A percentile compares a stretch with the other conserved stretches of the same genome.
Conservation (phyloP, 2,113 vertebrate genomes). For the Solenodon paradoxus region DNA sequence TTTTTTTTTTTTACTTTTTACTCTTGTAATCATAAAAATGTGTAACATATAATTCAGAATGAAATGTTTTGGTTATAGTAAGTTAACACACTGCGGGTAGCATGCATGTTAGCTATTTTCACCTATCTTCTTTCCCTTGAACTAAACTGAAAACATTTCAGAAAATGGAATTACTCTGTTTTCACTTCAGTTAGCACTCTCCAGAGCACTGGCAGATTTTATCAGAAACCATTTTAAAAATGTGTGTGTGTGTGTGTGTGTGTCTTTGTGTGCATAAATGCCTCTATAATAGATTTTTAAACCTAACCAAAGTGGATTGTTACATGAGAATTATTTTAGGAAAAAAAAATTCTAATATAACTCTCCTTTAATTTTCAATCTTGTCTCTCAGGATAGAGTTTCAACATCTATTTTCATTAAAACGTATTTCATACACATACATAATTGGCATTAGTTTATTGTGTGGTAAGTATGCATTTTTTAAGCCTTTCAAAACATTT, state of each 20-base stretch:
- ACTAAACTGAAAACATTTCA: constrained; percentile 27
- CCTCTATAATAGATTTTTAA: constrained; percentile 41
- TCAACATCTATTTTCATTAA: background rate
- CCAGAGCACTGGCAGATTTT: background rate
- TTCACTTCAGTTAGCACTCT: background rate
- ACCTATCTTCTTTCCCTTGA: constrained; percentile 63
- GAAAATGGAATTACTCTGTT: constrained; percentile 20
- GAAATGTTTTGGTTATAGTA: constrained; percentile 65
- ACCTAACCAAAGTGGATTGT: constrained; percentile 33
- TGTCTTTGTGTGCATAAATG: background rate
- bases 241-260: background rate
- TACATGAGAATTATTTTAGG: background rate
- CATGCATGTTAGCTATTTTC: constrained; percentile 58
- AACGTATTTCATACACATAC: background rate
- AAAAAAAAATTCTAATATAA: constrained; percentile 26
- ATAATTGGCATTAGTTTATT: background rate
- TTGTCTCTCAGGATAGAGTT: background rate
- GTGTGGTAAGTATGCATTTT: background rate
- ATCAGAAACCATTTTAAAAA: background rate
- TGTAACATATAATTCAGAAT: constrained; percentile 65
- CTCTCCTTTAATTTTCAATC: constrained; percentile 9
- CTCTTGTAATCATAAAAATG: constrained; percentile 54
- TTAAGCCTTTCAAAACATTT: constrained; percentile 55
- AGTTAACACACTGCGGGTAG: constrained; percentile 35
- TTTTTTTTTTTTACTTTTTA: background rate